Percentiles rank a stretch among this genome's conserved stretches.
These are phyloP conservation scores for Agriopis leucophaearia DNA, from an alignment of 2,888 invertebrate species.

Conservation along the genomic window DNA sequence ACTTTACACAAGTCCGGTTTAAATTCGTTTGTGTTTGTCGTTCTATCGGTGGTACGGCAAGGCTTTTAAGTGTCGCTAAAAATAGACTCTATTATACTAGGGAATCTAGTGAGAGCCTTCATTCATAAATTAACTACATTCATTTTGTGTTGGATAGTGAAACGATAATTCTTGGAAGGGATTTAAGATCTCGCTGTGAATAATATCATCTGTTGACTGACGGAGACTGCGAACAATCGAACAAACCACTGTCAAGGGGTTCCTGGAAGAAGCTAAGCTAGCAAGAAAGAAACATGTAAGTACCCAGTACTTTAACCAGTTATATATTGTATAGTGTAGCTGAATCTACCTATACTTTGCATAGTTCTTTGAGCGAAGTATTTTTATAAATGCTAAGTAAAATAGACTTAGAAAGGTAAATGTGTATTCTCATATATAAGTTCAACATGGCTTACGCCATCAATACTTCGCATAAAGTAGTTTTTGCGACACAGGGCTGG, in stretches of 20 bases:
- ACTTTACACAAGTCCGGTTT: conserved; percentile 52
- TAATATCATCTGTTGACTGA: conserved; percentile 38
- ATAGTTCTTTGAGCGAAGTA: not conserved
- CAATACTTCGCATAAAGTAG: not conserved
- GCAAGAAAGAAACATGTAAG: conserved; percentile 45
- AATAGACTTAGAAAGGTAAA: too few species aligned
- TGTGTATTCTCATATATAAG: not conserved
- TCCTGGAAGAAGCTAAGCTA: conserved; percentile 26
- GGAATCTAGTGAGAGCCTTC: conserved; percentile 68
- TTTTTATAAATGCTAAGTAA: too few species aligned
- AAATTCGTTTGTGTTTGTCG: conserved; percentile 54
- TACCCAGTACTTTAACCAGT: not conserved
- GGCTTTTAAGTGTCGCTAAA: conserved; percentile 64
- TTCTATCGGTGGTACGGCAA: conserved; percentile 44
- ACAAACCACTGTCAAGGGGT: conserved; percentile 32
- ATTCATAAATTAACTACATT: conserved; percentile 81
- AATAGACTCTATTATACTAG: conserved; percentile 71
- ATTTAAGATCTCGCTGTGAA: conserved; percentile 56
- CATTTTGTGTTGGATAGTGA: conserved; percentile 76
- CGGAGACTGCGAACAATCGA: conserved; percentile 46
- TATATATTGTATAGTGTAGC: not conserved
- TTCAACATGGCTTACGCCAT: conserved; percentile 12
- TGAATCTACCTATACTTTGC: not conserved
- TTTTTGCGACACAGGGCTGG: too few species aligned
- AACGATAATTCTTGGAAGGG: conserved; percentile 61